Evolutionary conservation across 37 sponge, comb jelly and placozoan genomes (phyloP), one percentile per base, ranked within the genome.

Genomic region (Tethya wilhelma): DNA sequence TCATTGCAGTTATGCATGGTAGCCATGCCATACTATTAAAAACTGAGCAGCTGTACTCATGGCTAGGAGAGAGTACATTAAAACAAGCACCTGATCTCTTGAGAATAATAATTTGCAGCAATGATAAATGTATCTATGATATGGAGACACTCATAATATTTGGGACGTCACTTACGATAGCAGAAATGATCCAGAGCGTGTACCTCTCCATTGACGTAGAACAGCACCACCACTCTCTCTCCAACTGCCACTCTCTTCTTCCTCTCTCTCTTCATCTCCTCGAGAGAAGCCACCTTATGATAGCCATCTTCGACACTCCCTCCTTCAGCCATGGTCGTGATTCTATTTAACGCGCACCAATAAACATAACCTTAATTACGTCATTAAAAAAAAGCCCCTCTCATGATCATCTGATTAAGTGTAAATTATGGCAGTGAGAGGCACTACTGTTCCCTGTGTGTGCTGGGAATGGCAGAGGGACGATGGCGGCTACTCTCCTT

Each of bases 151-250:
- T 59, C n/a, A 1, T 4, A 59, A 9, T 9, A n/a, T n/a, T n/a
- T n/a, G n/a, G n/a, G n/a, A n/a, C n/a, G 38, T 20, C 31, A 84
- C 94, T 86, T 53, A 93, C 94, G 94, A 56, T 93, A 93, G 84
- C 94, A 93, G 71, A 90, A 90, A 53, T 86, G 83, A 42, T 93
- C 94, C 75, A 93, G 34, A 58, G 94, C 94, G 67, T 86, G 86
- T 8, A 93, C 72, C n/a, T 55, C n/a, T 31, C 73, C 84, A 2
- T 74, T 75, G 36, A 83, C 87, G 67, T 82, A 67, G 46, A 93
- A 93, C 19, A 93, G 44, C 25, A 83, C 94, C 4, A 93, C 43
- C 44, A 87, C 73, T 65, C 94, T 81, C 1, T 79, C 90, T 5
- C 65, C 45, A 2, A 93, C 67, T 2, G 74, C 38, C 19, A 93